Evolutionary conservation across 2,888 invertebrate genomes (phyloP).

Genomic region (Trilocha varians): DNA sequence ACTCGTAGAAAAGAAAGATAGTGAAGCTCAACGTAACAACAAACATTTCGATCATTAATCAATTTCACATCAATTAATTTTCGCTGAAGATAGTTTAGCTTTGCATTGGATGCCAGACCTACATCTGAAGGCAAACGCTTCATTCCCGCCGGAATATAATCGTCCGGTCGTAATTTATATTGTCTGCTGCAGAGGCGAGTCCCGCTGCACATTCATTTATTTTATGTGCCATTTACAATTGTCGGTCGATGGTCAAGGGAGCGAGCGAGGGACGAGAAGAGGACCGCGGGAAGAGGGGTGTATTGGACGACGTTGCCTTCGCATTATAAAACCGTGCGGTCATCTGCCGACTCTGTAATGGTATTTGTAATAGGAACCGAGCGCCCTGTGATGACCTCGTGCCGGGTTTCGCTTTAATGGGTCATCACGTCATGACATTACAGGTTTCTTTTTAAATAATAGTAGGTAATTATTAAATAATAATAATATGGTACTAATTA

Average conservation of each 20-base stretch:
- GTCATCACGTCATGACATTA: not conserved
- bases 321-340: constrained; percentile 74
- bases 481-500: not conserved
- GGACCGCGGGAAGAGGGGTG: constrained; percentile 29
- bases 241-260: constrained; percentile 76
- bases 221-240: constrained; percentile 76
- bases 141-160: constrained; percentile 74
- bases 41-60: not conserved
- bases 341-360: constrained; percentile 71
- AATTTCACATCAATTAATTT: not conserved
- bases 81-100: not conserved
- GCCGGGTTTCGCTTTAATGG: not conserved
- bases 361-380: constrained; percentile 66
- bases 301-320: constrained; percentile 56
- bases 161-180: constrained; percentile 75
- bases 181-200: constrained; percentile 75
- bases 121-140: constrained; percentile 68
- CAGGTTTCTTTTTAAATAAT: too few species aligned
- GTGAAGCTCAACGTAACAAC: too few species aligned
- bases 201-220: constrained; percentile 75
- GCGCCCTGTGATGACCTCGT: constrained; percentile 52
- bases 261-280: constrained; percentile 39
- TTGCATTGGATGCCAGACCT: constrained; percentile 35
- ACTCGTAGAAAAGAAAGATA: too few species aligned
- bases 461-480: not conserved